phyloP scores from a whole-genome alignment of 2,113 vertebrate genomes.

The Morone chrysops region DNA sequence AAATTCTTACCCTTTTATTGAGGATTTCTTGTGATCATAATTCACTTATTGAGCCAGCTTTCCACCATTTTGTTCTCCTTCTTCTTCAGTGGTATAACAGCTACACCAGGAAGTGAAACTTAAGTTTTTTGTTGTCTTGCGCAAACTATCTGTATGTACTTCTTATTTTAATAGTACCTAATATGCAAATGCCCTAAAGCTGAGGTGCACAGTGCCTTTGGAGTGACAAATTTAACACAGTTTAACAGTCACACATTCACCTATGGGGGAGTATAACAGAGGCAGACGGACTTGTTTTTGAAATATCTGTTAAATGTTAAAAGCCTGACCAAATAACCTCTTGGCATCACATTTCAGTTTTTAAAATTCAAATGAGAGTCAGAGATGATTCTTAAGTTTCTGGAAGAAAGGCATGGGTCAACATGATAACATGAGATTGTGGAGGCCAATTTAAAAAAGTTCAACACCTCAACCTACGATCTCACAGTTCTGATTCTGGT shows the following conservation, averaged over 20 bases:
- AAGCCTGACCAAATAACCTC: conserved; percentile 1
- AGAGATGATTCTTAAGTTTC: conserved; percentile 1
- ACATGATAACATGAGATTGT: neutral
- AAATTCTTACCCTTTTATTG: too few relatives aligned
- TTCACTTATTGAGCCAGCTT: too few relatives aligned
- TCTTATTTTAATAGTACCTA: too few relatives aligned
- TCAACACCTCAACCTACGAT: neutral
- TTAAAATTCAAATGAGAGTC: conserved; percentile 13
- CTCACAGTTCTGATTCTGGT: neutral
- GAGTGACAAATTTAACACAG: too few relatives aligned
- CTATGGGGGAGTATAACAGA: neutral
- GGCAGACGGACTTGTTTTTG: neutral
- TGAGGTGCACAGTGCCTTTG: neutral
- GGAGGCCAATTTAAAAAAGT: neutral
- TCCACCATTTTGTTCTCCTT: too few relatives aligned
- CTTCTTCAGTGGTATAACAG: too few relatives aligned
- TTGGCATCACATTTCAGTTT: neutral
- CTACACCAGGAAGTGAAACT: too few relatives aligned
- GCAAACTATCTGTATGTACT: too few relatives aligned
- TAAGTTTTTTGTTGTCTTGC: too few relatives aligned
- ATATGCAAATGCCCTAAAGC: neutral
- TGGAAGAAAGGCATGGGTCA: neutral
- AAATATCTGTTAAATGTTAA: conserved; percentile 13
- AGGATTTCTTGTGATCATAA: too few relatives aligned
- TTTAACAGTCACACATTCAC: too few relatives aligned